Evolutionary conservation across 2,888 invertebrate species (phyloP), one percentile per base, ranked within the genome.

Genomic region (Germaria angustata): DNA sequence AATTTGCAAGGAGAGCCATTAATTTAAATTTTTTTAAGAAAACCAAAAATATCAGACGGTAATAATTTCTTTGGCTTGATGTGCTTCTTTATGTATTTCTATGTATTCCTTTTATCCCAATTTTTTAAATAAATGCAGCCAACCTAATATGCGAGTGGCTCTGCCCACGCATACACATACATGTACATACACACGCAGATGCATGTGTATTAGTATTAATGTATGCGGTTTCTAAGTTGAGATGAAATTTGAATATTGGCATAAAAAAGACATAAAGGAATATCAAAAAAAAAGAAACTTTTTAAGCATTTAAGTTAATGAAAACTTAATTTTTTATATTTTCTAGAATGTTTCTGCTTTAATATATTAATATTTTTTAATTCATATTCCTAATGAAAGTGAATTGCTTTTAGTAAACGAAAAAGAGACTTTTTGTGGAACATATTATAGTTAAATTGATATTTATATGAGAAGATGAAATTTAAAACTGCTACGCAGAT

Each of bases 161-260:
- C 15, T n/a, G 20, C 9, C 4, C 11, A 22, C 22, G 6, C 0
- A 11, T 7, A 2, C 24, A 28, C n/a, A 39, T 11, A 53, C 20
- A 15, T 4, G 1, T n/a, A 28, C 9, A 11, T 20, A 22, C 22
- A n/a, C 17, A 22, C 5, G 15, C 34, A 9, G 15, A 15, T n/a
- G 22, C n/a, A 61, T 61, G 2, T 53, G 17, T 28, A 15, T 11
- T 13, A 39, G 61, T 36, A 41, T 66, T 77, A 72, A 81, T 71
- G 71, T 32, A 53, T 81, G 81, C 68, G 61, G 72, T 68, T 72
- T 53, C 17, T 32, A 66, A 68, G 32, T 68, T 72, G 65, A 68
- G 77, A 44, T 72, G 59, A 20, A 77, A 53, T 77, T 77, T 72
- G 57, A 77, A 72, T 77, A 76, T 77, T 72, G 66, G 22, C 76